A percentile compares a stretch with the other conserved stretches of the same genome.
phyloP scores from a whole-genome alignment of 2,113 vertebrate species.

The Galeopterus variegatus region DNA sequence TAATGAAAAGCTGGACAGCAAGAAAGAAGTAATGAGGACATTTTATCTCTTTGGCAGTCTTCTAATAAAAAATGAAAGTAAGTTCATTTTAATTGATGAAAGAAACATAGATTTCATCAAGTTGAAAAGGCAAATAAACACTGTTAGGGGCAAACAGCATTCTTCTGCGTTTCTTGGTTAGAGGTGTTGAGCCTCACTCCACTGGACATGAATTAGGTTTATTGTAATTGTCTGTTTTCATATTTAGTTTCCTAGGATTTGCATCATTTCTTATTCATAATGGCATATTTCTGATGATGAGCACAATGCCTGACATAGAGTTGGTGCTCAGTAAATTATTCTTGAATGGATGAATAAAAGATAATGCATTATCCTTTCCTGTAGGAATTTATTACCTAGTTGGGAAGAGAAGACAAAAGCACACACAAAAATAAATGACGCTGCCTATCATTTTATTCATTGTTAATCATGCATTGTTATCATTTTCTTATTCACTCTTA shows the following conservation, averaged over 20 bases:
- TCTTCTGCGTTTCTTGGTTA: slow-evolving; percentile 29
- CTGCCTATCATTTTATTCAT: slow-evolving; percentile 4
- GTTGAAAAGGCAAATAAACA: slow-evolving; percentile 67
- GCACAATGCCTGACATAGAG: background rate
- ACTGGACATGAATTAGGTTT: slow-evolving; percentile 29
- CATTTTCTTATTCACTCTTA: background rate
- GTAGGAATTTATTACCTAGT: slow-evolving; percentile 30
- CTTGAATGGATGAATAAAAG: slow-evolving; percentile 58
- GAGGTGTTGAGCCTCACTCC: background rate
- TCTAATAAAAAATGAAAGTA: slow-evolving; percentile 76
- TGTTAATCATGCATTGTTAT: background rate
- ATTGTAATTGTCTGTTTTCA: background rate
- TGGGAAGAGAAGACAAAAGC: slow-evolving; percentile 53
- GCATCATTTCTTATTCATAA: slow-evolving; percentile 59
- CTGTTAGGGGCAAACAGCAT: background rate
- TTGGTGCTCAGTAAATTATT: slow-evolving; percentile 52
- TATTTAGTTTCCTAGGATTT: slow-evolving; percentile 54
- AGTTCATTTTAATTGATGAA: slow-evolving; percentile 76
- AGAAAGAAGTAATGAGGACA: slow-evolving; percentile 76
- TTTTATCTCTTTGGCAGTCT: slow-evolving; percentile 77
- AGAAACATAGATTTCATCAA: slow-evolving; percentile 74
- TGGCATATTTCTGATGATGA: background rate
- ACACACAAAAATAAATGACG: slow-evolving; percentile 4
- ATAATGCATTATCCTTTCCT: background rate
- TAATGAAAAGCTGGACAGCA: slow-evolving; percentile 78